Evolutionary conservation across 2,888 invertebrate genomes (phyloP).

Genomic region (Fragum fragum): DNA sequence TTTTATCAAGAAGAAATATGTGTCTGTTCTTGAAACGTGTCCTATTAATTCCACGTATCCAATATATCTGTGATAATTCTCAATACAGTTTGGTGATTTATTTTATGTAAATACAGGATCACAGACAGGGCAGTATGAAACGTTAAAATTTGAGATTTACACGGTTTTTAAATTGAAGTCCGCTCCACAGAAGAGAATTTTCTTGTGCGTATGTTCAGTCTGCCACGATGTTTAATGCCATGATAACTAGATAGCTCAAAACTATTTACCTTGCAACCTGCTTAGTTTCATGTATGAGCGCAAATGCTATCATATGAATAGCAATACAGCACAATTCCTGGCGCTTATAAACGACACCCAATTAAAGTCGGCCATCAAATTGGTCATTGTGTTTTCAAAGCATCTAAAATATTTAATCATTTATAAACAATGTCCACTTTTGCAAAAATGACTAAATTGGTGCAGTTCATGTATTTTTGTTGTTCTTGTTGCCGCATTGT

Average conservation of each 20-base stretch:
- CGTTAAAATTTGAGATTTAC: neutral
- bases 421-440: too few species aligned
- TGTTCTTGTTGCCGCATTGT: too few species aligned
- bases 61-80: neutral
- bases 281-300: too few species aligned
- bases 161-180: neutral
- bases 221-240: neutral
- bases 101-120: neutral
- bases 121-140: neutral
- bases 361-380: too few species aligned
- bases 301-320: too few species aligned
- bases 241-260: neutral
- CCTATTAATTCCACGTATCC: neutral
- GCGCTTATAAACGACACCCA: too few species aligned
- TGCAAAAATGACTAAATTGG: too few species aligned
- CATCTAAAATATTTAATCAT: too few species aligned
- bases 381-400: too few species aligned
- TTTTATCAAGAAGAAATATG: neutral
- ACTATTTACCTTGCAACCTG: too few species aligned
- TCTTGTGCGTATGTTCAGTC: neutral
- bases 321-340: too few species aligned
- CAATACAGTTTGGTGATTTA: neutral
- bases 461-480: too few species aligned
- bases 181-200: neutral
- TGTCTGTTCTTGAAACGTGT: neutral